phyloP scores from a whole-genome alignment of 2,888 invertebrate genomes.

The Nephrotoma flavescens region DNA sequence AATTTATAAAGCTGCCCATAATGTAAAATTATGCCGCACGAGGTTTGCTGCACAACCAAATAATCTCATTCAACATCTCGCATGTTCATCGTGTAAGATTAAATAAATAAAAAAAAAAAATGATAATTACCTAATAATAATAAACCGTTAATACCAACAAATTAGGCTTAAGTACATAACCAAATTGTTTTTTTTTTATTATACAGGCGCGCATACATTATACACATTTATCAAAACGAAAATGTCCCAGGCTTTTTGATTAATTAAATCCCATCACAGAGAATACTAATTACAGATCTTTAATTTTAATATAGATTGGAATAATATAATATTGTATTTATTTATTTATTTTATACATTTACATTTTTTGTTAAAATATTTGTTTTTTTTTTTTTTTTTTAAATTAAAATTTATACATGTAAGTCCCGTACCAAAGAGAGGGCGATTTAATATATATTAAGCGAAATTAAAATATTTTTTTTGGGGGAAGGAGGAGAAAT shows the following conservation, averaged over 20 bases:
- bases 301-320: neutral
- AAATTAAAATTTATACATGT: neutral
- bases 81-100: neutral
- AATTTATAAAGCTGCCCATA: neutral
- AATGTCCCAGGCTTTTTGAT: neutral
- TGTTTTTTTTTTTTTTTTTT: neutral
- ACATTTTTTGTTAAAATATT: neutral
- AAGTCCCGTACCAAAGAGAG: neutral
- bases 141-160: neutral
- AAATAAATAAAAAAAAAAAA: neutral
- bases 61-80: neutral
- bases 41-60: neutral
- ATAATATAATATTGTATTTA: neutral
- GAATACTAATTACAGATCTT: neutral
- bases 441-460: neutral
- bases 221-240: neutral
- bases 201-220: neutral
- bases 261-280: neutral
- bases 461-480: neutral
- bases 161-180: neutral
- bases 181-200: neutral
- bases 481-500: neutral
- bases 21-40: neutral
- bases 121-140: neutral
- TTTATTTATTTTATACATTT: neutral